Percentiles rank a stretch among this genome's conserved stretches.
Conservation (phyloP, 2,113 vertebrate genomes). For the Pelodiscus sinensis region DNA sequence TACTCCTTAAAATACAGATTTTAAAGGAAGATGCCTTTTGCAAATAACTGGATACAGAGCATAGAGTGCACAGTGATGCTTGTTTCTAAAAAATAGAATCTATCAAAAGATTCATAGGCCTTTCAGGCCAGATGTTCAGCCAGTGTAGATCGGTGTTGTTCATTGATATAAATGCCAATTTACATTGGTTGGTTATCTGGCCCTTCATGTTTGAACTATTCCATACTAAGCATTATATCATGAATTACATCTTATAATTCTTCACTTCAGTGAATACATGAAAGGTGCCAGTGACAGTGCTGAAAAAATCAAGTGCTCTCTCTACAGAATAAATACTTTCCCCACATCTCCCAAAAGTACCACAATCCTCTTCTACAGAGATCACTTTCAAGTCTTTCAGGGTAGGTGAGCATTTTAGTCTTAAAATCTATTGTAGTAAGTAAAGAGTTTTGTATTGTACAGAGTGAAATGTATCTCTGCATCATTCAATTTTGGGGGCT, state of each 20-base stretch:
- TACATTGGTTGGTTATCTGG: background rate
- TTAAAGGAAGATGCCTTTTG: background rate
- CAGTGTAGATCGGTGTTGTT: background rate
- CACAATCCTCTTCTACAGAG: background rate
- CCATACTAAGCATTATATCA: background rate
- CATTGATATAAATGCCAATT: background rate
- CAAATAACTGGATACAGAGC: background rate
- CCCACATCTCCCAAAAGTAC: accelerated
- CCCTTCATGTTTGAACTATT: background rate
- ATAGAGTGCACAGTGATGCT: background rate
- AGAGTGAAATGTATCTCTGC: background rate
- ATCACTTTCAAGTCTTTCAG: background rate
- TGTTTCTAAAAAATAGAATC: accelerated
- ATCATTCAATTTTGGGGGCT: accelerated
- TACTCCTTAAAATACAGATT: conserved; percentile 17
- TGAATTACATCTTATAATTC: background rate
- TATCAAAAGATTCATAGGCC: background rate
- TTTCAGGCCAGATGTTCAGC: background rate
- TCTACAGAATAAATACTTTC: background rate
- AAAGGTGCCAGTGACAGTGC: background rate
- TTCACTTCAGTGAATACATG: background rate
- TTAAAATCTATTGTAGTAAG: background rate
- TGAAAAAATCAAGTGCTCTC: background rate
- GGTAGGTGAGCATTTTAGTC: background rate
- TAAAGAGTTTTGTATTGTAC: no score